Evolutionary conservation across 1,140 invertebrate species (phyloP), one percentile per base, ranked within the genome.

Genomic region (Pristionchus pacificus): DNA sequence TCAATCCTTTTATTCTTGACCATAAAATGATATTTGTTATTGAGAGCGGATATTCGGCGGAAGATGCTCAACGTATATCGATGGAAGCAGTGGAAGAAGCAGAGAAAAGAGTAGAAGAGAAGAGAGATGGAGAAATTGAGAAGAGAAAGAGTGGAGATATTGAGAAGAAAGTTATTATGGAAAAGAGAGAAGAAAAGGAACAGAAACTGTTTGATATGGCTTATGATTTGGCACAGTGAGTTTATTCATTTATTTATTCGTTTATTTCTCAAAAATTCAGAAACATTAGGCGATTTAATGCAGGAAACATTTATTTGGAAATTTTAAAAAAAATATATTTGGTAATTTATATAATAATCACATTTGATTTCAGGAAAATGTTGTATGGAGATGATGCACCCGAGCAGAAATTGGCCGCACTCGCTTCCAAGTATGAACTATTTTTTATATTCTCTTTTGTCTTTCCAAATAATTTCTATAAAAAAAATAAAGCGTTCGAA

Each of bases 81-180:
- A 75, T 77, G 68, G 70, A 70, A n/a, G 69, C 69, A n/a, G 68
- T 77, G 15, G 71, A 77, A 24, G 64, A 71, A 19, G 74, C 72
- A 6, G 69, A 76, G 38, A 31, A 65, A 58, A 62, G 68, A 24
- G 61, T 77, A 15, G 30, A n/a, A 28, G 32, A 69, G 55, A 70
- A 71, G 24, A 27, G 66, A 28, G 60, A 74, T 60, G 75, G 67
- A 38, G 30, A 76, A 31, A 3, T 66, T 19, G 72, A 64, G 25
- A 59, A 62, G 3, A 60, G 58, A 15, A 32, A 68, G 59, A 71
- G 49, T 31, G 71, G 69, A 63, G 33, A 57, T 38, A 60, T 68
- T 13, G 57, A 60, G 25, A 65, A 76, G 28, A 60, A 70, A 64
- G 31, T 13, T 10, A 62, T 70, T 27, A 62, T 64, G 30, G 65